A percentile compares a stretch with the other conserved stretches of the same genome.
phyloP scores from a whole-genome alignment of 1,140 invertebrate genomes.

The Euwallacea fornicatus region DNA sequence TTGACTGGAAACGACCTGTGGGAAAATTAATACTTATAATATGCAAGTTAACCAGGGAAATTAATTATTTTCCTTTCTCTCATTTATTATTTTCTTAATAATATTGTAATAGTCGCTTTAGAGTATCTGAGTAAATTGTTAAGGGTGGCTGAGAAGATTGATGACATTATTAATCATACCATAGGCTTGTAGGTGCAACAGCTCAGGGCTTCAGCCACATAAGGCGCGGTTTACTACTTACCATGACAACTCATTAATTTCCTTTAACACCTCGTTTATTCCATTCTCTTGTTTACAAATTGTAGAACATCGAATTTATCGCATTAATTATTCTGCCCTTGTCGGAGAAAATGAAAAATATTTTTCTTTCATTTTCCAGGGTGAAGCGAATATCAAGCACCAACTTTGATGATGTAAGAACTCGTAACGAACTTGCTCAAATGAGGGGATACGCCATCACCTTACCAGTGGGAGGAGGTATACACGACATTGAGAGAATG shows the following conservation, averaged over 20 bases:
- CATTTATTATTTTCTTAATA: no score
- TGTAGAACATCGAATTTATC: neutral
- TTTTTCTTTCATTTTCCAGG: slow-evolving; percentile 34
- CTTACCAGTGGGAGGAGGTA: slow-evolving; percentile 40
- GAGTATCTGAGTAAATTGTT: no score
- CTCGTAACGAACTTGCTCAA: slow-evolving; percentile 24
- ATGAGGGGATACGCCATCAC: slow-evolving; percentile 41
- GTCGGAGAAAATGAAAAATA: neutral
- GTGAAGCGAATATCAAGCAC: slow-evolving; percentile 41
- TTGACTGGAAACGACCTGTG: no score
- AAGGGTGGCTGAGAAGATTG: neutral
- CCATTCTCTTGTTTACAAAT: neutral
- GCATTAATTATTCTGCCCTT: neutral
- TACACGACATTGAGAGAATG: slow-evolving; percentile 37
- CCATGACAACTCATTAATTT: neutral
- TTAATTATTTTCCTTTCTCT: no score
- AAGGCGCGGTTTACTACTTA: no score
- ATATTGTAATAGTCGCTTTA: no score
- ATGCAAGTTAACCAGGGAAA: no score
- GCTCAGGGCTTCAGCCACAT: no score
- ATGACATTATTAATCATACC: neutral
- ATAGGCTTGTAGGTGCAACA: neutral
- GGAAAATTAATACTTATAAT: no score
- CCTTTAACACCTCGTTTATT: neutral
- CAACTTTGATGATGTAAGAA: slow-evolving; percentile 26